Conservation (phyloP, 2,888 invertebrate genomes). For the Psococerastis gibbosa region DNA sequence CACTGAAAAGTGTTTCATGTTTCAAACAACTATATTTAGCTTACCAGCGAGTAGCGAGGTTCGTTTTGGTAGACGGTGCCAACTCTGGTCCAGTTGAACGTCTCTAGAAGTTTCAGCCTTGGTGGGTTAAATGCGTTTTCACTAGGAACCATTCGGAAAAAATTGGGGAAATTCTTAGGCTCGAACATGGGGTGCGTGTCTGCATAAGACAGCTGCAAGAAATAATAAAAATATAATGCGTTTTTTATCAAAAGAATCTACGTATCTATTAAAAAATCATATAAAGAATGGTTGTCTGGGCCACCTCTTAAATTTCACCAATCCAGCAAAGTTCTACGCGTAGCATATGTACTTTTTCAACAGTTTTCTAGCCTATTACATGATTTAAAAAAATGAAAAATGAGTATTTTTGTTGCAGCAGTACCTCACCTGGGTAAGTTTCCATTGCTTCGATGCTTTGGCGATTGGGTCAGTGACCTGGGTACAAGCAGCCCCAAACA, state of each 20-base stretch:
- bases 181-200: slow-evolving; percentile 97
- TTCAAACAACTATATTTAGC: too few species aligned
- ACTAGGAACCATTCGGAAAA: slow-evolving; percentile 91
- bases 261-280: too few species aligned
- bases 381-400: too few species aligned
- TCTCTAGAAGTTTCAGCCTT: slow-evolving; percentile 63
- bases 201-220: slow-evolving; percentile 71
- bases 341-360: too few species aligned
- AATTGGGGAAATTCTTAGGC: slow-evolving; percentile 82
- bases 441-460: slow-evolving; percentile 93
- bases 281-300: too few species aligned
- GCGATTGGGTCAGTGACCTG: slow-evolving; percentile 94
- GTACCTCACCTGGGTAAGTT: slow-evolving; percentile 70
- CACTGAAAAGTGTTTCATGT: neutral
- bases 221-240: slow-evolving; percentile 15
- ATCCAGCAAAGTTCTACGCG: too few species aligned
- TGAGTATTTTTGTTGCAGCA: too few species aligned
- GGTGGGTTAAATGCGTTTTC: slow-evolving; percentile 93
- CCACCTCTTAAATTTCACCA: too few species aligned
- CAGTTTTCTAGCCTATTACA: slow-evolving; percentile 8
- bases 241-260: too few species aligned
- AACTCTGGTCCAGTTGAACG: slow-evolving; percentile 94
- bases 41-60: slow-evolving; percentile 76
- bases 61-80: slow-evolving; percentile 95
- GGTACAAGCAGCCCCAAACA: slow-evolving; percentile 92